A percentile compares a stretch with the other conserved stretches of the same genome.
These are phyloP conservation scores for Planiliza haematocheilus DNA, from an alignment of 2,113 vertebrate species.

Conservation along the genomic window DNA sequence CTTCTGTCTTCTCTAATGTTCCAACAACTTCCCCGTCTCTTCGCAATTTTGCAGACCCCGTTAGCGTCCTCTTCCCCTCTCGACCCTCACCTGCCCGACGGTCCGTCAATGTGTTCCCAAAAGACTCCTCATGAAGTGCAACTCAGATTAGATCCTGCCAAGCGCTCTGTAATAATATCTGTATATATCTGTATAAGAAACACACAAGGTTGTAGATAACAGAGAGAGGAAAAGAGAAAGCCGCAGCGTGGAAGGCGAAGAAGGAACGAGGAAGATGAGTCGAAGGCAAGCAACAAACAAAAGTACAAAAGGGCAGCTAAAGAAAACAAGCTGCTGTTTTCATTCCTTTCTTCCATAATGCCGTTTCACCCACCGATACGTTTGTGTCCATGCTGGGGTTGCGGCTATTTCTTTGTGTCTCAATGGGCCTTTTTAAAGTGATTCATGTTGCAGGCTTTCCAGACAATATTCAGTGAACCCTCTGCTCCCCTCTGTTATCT, in stretches of 20 bases:
- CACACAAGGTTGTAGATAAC: no score
- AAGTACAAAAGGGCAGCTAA: background rate
- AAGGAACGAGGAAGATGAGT: background rate
- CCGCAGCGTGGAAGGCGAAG: background rate
- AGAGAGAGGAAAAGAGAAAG: background rate
- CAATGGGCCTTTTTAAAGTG: conserved; percentile 53
- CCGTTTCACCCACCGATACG: conserved; percentile 24
- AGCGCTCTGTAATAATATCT: conserved; percentile 9
- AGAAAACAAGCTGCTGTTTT: conserved; percentile 25
- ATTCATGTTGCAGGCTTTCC: conserved; percentile 60
- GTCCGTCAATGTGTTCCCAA: background rate
- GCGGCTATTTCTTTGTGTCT: conserved; percentile 51
- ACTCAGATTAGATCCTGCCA: conserved; percentile 1
- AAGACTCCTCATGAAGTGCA: conserved; percentile 15
- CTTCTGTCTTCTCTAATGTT: background rate
- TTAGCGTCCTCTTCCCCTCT: background rate
- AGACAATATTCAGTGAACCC: conserved; percentile 52
- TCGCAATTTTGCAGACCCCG: background rate
- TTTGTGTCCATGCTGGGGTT: conserved; percentile 19
- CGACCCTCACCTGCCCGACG: background rate
- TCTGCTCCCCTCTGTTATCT: conserved; percentile 35
- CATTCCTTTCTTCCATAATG: conserved; percentile 16
- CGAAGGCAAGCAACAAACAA: background rate
- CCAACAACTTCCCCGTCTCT: background rate
- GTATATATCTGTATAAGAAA: no score